Evolutionary conservation across 1,140 invertebrate species (phyloP), one percentile per base, ranked within the genome.

Genomic region (Planococcus citri): DNA sequence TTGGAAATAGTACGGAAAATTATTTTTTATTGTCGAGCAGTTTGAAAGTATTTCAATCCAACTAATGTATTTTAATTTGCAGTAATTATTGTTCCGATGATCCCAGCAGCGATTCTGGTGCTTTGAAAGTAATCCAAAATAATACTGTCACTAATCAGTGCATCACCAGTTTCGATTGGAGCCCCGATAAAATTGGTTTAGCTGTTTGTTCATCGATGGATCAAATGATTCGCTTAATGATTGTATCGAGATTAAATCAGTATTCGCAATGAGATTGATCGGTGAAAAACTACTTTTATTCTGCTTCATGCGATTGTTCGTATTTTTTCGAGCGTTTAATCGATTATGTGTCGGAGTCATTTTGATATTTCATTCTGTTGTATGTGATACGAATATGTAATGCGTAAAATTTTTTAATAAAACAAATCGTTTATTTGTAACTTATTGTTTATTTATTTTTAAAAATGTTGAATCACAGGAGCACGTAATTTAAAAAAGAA

Each of bases 121-220:
- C 81, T 21, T 73, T 95, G 1, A 79, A 83, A 25, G 81, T 90
- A 58, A 74, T 96, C 20, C 92, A 96, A 77, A 90, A 92, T 70
- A 84, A 83, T 72, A 86, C 85, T 0, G 72, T 97, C 27, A 89
- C 91, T 12, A 83, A 87, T n/a, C 95, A 97, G 77, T 95, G 94
- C 0, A 86, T 97, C 67, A 88, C 87, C 74, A 85, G 88, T 1
- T 88, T 94, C 72, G 91, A 95, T 76, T 98, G 95, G 95, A 92
- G 89, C 78, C 83, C 85, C 1, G 94, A 97, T 76, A 95, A 96
- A 78, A 77, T 85, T 33, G 95, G 95, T 14, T 79, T 97, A 0
- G 89, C 88, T 38, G 86, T 95, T 1, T 92, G 91, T 75, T 91
- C 91, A 1, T 85, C 92, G 0, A 96, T 97, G 78, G 95, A 98